Conservation (phyloP, 2,113 vertebrate genomes). For the Zosterops borbonicus region DNA sequence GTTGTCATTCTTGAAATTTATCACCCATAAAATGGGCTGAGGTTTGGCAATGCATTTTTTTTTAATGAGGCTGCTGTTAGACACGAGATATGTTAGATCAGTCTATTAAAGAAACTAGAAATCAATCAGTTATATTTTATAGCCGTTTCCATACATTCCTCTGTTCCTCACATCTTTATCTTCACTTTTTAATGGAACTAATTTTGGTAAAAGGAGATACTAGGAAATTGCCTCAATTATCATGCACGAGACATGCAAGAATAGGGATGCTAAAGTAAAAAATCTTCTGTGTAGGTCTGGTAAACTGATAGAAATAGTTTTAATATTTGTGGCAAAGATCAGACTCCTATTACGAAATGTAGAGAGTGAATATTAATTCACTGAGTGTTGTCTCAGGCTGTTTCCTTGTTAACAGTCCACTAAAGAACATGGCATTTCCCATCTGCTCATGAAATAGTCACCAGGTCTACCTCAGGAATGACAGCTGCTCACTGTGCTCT, state of each 20-base stretch:
- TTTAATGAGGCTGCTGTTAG: neutral
- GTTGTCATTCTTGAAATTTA: neutral
- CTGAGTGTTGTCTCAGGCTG: neutral
- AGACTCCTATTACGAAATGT: neutral
- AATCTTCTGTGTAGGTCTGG: neutral
- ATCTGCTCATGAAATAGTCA: constrained; percentile 23
- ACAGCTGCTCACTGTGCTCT: neutral
- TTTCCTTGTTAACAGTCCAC: neutral
- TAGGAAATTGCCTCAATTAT: constrained; percentile 45
- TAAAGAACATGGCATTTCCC: constrained; percentile 10
- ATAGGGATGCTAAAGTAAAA: neutral
- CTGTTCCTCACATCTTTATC: neutral
- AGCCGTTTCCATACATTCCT: neutral
- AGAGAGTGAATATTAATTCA: neutral
- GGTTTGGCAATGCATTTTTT: neutral
- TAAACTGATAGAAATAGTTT: neutral
- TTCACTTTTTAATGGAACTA: constrained; percentile 35
- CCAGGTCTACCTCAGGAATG: constrained; percentile 8
- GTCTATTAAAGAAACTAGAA: constrained; percentile 31
- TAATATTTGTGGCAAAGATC: neutral
- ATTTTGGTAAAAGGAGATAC: constrained; percentile 25
- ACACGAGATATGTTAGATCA: neutral
- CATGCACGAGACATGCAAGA: neutral
- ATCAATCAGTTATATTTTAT: constrained; percentile 40
- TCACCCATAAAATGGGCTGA: neutral